Conservation (phyloP, 2,113 vertebrate species). For the Albula glossodonta region DNA sequence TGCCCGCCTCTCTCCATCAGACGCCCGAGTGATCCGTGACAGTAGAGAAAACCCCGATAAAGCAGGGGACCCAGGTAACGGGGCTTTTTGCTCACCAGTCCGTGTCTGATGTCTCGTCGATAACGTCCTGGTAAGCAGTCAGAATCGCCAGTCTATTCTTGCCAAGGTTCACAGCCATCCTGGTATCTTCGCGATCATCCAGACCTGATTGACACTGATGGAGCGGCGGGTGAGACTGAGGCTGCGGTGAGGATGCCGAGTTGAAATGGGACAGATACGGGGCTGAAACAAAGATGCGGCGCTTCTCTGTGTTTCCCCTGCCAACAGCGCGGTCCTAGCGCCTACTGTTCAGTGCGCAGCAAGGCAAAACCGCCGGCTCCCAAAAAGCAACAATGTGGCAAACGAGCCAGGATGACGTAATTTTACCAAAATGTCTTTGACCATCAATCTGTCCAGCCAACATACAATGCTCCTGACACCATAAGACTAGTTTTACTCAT, state of each 20-base stretch:
- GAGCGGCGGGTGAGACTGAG: not conserved
- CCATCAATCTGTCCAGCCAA: not conserved
- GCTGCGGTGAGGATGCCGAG: conserved; percentile 13
- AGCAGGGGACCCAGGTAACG: too few relatives aligned
- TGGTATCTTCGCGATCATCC: conserved; percentile 64
- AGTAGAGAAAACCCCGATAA: not conserved
- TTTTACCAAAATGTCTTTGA: not conserved
- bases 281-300: conserved; percentile 56
- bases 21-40: not conserved
- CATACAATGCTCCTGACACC: not conserved
- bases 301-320: conserved; percentile 22
- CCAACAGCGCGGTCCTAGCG: conserved; percentile 48
- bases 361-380: not conserved
- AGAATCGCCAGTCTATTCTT: conserved; percentile 75
- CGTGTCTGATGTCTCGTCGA: conserved; percentile 68
- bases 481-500: not conserved
- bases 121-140: conserved; percentile 78
- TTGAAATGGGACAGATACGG: conserved; percentile 32
- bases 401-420: not conserved
- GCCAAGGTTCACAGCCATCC: conserved; percentile 77
- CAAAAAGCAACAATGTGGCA: not conserved
- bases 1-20: not conserved
- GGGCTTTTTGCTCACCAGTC: conserved; percentile 70
- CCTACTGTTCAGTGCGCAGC: not conserved
- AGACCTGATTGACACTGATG: conserved; percentile 51